Conservation (phyloP, 2,797 vertebrate genomes). For the Taenioides sp. region DNA sequence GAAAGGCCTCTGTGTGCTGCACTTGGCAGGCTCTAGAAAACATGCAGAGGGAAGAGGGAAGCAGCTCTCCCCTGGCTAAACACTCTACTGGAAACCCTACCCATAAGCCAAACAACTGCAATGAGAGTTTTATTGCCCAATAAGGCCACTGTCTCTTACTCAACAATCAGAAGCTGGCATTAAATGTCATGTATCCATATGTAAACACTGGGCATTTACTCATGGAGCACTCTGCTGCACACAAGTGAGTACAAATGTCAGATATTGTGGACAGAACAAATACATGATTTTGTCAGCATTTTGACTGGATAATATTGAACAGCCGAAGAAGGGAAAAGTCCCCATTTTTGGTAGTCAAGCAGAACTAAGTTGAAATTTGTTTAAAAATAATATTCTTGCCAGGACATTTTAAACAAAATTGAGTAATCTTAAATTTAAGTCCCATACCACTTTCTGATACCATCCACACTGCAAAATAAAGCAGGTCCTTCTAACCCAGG, state of each 20-base stretch:
- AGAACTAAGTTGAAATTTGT: not conserved
- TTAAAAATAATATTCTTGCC: too few species aligned
- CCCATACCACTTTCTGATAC: not conserved
- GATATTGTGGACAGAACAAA: not conserved
- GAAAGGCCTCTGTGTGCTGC: slow-evolving; percentile 62
- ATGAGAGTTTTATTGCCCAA: slow-evolving; percentile 12
- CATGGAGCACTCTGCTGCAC: too few species aligned
- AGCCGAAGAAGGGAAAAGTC: too few species aligned
- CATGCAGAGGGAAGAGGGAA: slow-evolving; percentile 59
- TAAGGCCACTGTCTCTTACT: slow-evolving; percentile 6
- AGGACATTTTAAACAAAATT: too few species aligned
- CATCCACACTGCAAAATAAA: not conserved
- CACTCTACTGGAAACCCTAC: slow-evolving; percentile 58
- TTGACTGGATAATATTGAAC: not conserved
- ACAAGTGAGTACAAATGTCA: not conserved
- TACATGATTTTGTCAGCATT: not conserved
- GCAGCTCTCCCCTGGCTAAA: slow-evolving; percentile 38
- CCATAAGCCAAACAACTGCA: slow-evolving; percentile 60
- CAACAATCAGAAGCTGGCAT: slow-evolving; percentile 2
- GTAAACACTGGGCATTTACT: not conserved
- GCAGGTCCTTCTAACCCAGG: not conserved
- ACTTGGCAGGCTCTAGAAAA: slow-evolving; percentile 43
- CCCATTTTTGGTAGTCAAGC: not conserved
- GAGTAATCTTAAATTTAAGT: too few species aligned
- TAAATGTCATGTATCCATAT: slow-evolving; percentile 1